Conservation (phyloP, 2,888 invertebrate genomes). For the Harpagoxenus sublaevis region DNA sequence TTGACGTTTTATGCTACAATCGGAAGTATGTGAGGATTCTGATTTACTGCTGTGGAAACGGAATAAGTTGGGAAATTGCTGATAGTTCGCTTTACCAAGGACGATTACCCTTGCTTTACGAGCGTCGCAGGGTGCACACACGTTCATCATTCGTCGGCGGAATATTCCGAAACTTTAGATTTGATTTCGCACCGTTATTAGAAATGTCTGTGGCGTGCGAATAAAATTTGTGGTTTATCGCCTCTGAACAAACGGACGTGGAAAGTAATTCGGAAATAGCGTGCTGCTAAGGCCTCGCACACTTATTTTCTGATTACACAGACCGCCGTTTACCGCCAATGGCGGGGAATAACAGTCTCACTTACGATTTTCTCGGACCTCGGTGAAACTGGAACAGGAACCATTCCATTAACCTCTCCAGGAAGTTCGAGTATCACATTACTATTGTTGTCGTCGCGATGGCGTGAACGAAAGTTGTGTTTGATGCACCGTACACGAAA, state of each 20-base stretch:
- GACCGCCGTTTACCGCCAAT: not conserved
- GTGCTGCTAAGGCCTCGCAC: not conserved
- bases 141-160: not conserved
- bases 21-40: conserved; percentile 6
- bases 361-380: conserved; percentile 51
- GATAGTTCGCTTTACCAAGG: not conserved
- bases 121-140: not conserved
- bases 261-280: conserved; percentile 13
- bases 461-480: conserved; percentile 39
- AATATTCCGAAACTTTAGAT: conserved; percentile 11
- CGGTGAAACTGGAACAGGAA: conserved; percentile 56
- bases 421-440: conserved; percentile 41
- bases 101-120: conserved; percentile 24
- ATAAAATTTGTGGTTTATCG: not conserved
- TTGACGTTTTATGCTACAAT: conserved; percentile 5
- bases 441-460: conserved; percentile 41
- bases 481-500: conserved; percentile 34
- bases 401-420: conserved; percentile 50
- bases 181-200: not conserved
- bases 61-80: conserved; percentile 12
- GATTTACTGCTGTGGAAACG: not conserved
- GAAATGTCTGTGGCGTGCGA: not conserved
- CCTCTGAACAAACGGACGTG: not conserved
- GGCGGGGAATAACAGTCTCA: conserved; percentile 22
- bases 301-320: conserved; percentile 41